Conservation (phyloP, 2,888 invertebrate species). For the Alcis repandata region DNA sequence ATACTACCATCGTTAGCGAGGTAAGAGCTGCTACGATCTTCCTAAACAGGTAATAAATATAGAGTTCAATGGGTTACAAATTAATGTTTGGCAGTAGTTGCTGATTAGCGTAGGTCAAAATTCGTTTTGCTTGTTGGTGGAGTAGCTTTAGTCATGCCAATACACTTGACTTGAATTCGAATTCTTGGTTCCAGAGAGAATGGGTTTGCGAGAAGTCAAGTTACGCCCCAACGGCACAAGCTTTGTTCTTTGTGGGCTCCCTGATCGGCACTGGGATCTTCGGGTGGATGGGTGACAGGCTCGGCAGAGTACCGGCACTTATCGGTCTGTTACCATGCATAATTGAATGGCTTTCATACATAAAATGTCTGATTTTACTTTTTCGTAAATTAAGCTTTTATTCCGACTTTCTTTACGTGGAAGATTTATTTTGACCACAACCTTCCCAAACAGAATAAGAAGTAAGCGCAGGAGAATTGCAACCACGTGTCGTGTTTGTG, state of each 20-base stretch:
- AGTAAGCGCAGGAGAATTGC: no score
- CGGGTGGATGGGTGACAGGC: slow-evolving; percentile 65
- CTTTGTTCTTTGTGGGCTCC: slow-evolving; percentile 63
- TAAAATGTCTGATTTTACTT: not conserved
- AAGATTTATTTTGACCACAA: no score
- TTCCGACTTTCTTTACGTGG: no score
- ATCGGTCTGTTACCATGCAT: slow-evolving; percentile 54
- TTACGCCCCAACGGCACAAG: slow-evolving; percentile 61
- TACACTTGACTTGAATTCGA: not conserved
- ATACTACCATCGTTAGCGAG: slow-evolving; percentile 65
- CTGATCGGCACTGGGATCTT: slow-evolving; percentile 62
- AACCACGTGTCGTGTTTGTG: no score
- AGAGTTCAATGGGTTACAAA: no score
- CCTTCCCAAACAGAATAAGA: no score
- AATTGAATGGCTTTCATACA: not conserved
- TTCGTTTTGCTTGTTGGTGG: no score
- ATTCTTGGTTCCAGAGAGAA: slow-evolving; percentile 57
- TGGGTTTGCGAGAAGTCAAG: slow-evolving; percentile 67
- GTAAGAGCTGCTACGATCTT: slow-evolving; percentile 39
- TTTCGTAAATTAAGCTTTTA: no score
- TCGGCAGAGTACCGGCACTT: slow-evolving; percentile 65
- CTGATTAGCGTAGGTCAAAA: no score
- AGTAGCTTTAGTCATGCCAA: no score
- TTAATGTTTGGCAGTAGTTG: no score
- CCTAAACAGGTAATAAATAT: no score